These are phyloP conservation scores for Hippocampus barbouri DNA, from an alignment of 2,113 vertebrate species.

Conservation along the genomic window DNA sequence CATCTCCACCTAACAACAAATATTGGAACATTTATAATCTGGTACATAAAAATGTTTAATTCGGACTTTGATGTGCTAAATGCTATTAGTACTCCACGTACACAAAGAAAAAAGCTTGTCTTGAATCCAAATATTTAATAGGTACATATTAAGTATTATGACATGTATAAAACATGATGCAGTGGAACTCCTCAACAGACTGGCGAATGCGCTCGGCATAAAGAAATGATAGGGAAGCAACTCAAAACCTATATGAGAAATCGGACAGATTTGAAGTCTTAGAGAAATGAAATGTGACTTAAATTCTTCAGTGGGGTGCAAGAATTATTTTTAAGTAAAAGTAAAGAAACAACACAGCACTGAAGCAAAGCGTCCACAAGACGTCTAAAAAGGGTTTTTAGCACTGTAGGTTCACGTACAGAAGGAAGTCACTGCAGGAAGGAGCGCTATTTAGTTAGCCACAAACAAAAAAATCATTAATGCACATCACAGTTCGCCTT, in stretches of 20 bases:
- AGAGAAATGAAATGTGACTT: slow-evolving; percentile 77
- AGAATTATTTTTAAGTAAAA: slow-evolving; percentile 66
- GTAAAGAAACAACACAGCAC: slow-evolving; percentile 87
- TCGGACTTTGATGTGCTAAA: too few species aligned
- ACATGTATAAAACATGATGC: slow-evolving; percentile 99
- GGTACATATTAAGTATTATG: slow-evolving; percentile 93
- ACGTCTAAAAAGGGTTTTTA: slow-evolving; percentile 83
- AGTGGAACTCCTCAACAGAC: slow-evolving; percentile 83
- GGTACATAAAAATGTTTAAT: too few species aligned
- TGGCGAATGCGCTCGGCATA: slow-evolving; percentile 80
- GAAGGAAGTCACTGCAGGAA: slow-evolving; percentile 78
- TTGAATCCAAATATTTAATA: slow-evolving; percentile 99
- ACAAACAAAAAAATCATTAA: slow-evolving; percentile 64
- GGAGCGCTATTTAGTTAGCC: slow-evolving; percentile 73
- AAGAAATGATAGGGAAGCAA: slow-evolving; percentile 82
- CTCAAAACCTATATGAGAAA: slow-evolving; percentile 70
- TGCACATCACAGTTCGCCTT: slow-evolving; percentile 82
- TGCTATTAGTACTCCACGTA: too few species aligned
- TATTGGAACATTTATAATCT: not conserved
- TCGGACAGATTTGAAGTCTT: slow-evolving; percentile 74
- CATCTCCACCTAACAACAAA: not conserved
- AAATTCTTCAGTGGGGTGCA: slow-evolving; percentile 79
- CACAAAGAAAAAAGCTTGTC: slow-evolving; percentile 29
- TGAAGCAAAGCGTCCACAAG: slow-evolving; percentile 90
- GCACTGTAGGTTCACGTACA: slow-evolving; percentile 86